Base-by-base conservation (phyloP, 37 sponge, comb jelly and placozoan genomes). In the Chondrilla cf. caribensis region DNA sequence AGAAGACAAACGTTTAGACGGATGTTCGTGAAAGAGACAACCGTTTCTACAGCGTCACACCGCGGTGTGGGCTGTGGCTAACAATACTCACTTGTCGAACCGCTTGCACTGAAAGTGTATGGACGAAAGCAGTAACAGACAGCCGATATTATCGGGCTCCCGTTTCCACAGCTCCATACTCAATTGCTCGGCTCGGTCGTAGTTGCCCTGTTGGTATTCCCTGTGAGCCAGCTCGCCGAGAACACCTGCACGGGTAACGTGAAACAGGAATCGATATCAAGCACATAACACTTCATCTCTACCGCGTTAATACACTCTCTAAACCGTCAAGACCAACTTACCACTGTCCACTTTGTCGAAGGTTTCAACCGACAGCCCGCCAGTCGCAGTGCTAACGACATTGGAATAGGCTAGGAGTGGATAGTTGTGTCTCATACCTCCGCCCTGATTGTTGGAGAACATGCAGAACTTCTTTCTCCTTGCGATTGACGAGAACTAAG, bases 81-180 rank as follows among this genome's bases (percentile, higher is more conserved):
- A 21, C 19, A 78, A 1, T 47, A 85, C 96, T 82, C 37, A 98
- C 99, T 96, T 98, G 88, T 98, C 99, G 0, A 95, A 83, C 86
- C 95, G 84, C 29, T 94, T 86, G 62, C 95, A 94, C 80, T 98
- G 99, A 82, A 98, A 98, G 77, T 98, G 99, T 37, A 98, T 96
- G 47, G 97, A 96, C 2, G 99, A 98, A 59, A 98, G 93, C 3
- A 98, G 95, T 4, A 98, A 86, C 3, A 98, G 89, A 72, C 93
- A 93, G 40, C 96, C 99, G 24, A 94, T 96, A 78, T 98, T 98
- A n/a, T 94, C 95, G 1, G 94, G 99, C 58, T 98, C 99, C 17
- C 95, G 57, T 9, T 86, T 89, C 99, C 99, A 98, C 39, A 95
- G 85, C 82, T 98, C 99, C 93, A 94, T 96, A 86, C 95, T 89